Evolutionary conservation across 2,113 vertebrate genomes (phyloP).

Genomic region (Desmodus rotundus): DNA sequence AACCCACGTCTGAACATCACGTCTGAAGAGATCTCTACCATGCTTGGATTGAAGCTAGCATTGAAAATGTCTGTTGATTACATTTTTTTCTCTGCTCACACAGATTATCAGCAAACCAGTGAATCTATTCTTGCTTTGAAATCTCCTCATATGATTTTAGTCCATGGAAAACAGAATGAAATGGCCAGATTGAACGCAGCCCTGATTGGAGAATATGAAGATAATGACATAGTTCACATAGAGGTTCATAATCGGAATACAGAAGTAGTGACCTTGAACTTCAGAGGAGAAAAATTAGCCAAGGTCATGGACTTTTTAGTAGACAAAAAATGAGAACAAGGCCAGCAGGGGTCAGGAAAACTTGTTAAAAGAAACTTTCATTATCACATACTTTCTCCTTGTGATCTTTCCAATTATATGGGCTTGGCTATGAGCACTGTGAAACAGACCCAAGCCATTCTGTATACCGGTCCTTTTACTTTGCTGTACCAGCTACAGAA

Average conservation of each 20-base stretch:
- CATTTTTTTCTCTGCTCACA: constrained; percentile 98
- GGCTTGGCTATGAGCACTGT: constrained; percentile 94
- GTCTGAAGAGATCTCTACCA: constrained; percentile 97
- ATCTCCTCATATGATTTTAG: constrained; percentile 96
- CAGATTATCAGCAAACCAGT: constrained; percentile 98
- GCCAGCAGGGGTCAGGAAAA: constrained; percentile 94
- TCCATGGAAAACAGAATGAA: constrained; percentile 97
- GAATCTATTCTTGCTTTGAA: constrained; percentile 98
- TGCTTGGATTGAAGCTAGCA: constrained; percentile 97
- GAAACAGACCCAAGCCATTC: constrained; percentile 94
- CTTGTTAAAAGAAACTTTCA: constrained; percentile 97
- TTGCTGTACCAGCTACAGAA: constrained; percentile 91
- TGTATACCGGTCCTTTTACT: constrained; percentile 90
- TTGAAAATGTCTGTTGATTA: constrained; percentile 99
- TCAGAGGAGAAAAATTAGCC: constrained; percentile 97
- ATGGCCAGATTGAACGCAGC: constrained; percentile 97
- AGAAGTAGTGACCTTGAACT: constrained; percentile 94
- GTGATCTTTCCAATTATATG: constrained; percentile 94
- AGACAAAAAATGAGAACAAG: constrained; percentile 93
- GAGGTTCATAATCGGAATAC: constrained; percentile 97
- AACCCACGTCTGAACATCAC: no score
- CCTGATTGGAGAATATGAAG: constrained; percentile 95
- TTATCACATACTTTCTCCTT: constrained; percentile 95
- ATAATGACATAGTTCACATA: constrained; percentile 96
- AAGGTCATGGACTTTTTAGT: constrained; percentile 98